phyloP scores from a whole-genome alignment of 2,888 invertebrate species.

The Anoncus sp. region DNA sequence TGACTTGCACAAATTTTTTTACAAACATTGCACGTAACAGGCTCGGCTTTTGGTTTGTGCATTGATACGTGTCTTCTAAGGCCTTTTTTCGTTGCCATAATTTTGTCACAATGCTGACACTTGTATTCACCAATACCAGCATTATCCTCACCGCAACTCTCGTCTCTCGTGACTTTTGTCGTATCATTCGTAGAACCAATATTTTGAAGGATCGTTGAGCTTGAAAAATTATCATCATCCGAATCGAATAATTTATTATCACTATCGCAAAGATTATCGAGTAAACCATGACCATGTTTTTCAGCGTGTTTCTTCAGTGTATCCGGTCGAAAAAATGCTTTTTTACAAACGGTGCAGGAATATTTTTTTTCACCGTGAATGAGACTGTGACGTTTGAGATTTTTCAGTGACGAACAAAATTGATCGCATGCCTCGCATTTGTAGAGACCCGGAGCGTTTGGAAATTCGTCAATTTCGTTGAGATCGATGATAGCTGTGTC shows the following conservation, averaged over 20 bases:
- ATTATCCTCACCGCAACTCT: constrained; percentile 67
- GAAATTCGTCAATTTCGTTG: constrained; percentile 73
- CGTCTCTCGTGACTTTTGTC: constrained; percentile 51
- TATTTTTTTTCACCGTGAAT: constrained; percentile 82
- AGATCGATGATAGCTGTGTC: constrained; percentile 61
- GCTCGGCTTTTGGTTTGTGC: constrained; percentile 82
- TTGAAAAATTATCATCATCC: constrained; percentile 76
- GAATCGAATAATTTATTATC: constrained; percentile 81
- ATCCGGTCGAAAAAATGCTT: constrained; percentile 81
- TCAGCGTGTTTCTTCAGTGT: constrained; percentile 82
- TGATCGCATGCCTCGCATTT: constrained; percentile 80
- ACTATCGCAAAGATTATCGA: constrained; percentile 80
- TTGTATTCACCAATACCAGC: constrained; percentile 77
- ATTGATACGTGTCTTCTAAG: constrained; percentile 80
- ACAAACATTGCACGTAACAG: constrained; percentile 80
- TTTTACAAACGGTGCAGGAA: constrained; percentile 81
- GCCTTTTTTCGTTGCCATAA: constrained; percentile 82
- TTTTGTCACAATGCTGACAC: constrained; percentile 81
- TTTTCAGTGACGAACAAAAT: constrained; percentile 80
- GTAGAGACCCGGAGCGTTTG: constrained; percentile 77
- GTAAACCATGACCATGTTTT: constrained; percentile 80
- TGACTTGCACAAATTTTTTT: constrained; percentile 81
- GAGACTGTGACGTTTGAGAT: constrained; percentile 78
- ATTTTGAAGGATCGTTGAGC: constrained; percentile 32
- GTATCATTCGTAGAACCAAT: constrained; percentile 66